Percentiles rank a stretch among this genome's conserved stretches.
These are phyloP conservation scores for Temnothorax ravouxi DNA, from an alignment of 2,888 invertebrate genomes.

Conservation along the genomic window DNA sequence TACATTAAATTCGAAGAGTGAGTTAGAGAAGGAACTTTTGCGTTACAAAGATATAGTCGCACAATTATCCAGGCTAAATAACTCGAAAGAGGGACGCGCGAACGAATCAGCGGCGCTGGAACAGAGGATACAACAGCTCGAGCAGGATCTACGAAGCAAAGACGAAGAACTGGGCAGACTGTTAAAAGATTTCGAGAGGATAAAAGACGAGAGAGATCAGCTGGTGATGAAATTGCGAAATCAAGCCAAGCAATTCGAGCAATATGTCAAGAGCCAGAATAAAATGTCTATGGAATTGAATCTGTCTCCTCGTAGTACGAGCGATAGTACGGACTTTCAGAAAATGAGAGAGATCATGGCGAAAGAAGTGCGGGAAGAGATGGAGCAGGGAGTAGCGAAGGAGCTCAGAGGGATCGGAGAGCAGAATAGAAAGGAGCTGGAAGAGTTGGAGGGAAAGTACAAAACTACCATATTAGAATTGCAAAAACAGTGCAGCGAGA, in stretches of 20 bases:
- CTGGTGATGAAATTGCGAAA: conserved; percentile 88
- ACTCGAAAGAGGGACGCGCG: conserved; percentile 72
- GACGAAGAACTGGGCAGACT: conserved; percentile 74
- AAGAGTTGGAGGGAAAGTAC: conserved; percentile 88
- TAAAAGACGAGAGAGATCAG: conserved; percentile 88
- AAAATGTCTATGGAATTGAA: conserved; percentile 82
- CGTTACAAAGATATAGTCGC: conserved; percentile 78
- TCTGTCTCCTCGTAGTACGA: conserved; percentile 77
- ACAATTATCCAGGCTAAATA: conserved; percentile 73
- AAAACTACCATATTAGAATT: conserved; percentile 86
- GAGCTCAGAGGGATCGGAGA: conserved; percentile 89
- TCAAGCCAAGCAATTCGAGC: conserved; percentile 90
- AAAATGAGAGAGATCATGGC: conserved; percentile 87
- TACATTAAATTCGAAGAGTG: conserved; percentile 65
- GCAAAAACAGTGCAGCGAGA: conserved; percentile 87
- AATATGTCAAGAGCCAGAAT: conserved; percentile 88
- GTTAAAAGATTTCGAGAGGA: conserved; percentile 79
- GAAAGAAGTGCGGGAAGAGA: conserved; percentile 90
- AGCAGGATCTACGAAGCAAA: conserved; percentile 78
- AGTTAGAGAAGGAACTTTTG: conserved; percentile 77
- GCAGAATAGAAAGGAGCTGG: conserved; percentile 87
- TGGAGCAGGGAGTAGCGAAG: conserved; percentile 89
- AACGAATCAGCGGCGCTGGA: conserved; percentile 70
- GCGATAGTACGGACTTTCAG: conserved; percentile 84
- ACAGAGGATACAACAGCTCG: conserved; percentile 79